phyloP scores from a whole-genome alignment of 2,113 vertebrate species.

The Thymallus thymallus region DNA sequence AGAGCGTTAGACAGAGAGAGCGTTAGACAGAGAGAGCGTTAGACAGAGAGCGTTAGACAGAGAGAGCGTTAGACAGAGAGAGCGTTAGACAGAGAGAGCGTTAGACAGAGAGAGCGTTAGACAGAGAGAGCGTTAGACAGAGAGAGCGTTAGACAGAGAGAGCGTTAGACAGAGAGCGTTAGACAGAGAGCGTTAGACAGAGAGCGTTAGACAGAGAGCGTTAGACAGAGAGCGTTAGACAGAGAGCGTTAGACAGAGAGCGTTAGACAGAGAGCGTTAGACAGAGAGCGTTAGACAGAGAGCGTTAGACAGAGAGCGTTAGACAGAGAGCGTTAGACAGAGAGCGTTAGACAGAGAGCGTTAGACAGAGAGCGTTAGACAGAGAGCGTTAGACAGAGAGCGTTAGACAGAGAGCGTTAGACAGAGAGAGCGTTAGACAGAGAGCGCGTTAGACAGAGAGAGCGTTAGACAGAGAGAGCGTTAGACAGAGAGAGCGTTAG shows the following conservation, averaged over 20 bases:
- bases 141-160: slow-evolving; percentile 70
- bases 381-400: slow-evolving; percentile 44
- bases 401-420: slow-evolving; percentile 61
- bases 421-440: slow-evolving; percentile 32
- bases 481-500: slow-evolving; percentile 63
- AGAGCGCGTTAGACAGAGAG: slow-evolving; percentile 71
- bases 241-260: slow-evolving; percentile 70
- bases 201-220: slow-evolving; percentile 71
- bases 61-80: slow-evolving; percentile 70
- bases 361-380: slow-evolving; percentile 66
- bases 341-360: slow-evolving; percentile 34
- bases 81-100: slow-evolving; percentile 65
- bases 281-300: slow-evolving; percentile 70
- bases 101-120: slow-evolving; percentile 68
- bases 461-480: no score
- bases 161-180: no score
- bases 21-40: slow-evolving; percentile 68
- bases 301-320: slow-evolving; percentile 6
- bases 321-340: slow-evolving; percentile 69
- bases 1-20: slow-evolving; percentile 67
- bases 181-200: slow-evolving; percentile 70
- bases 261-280: slow-evolving; percentile 1
- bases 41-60: slow-evolving; percentile 67
- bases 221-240: slow-evolving; percentile 66
- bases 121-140: slow-evolving; percentile 68